Evolutionary conservation across 2,888 invertebrate species (phyloP), one percentile per base, ranked within the genome.

Genomic region (Eupsilia transversa): DNA sequence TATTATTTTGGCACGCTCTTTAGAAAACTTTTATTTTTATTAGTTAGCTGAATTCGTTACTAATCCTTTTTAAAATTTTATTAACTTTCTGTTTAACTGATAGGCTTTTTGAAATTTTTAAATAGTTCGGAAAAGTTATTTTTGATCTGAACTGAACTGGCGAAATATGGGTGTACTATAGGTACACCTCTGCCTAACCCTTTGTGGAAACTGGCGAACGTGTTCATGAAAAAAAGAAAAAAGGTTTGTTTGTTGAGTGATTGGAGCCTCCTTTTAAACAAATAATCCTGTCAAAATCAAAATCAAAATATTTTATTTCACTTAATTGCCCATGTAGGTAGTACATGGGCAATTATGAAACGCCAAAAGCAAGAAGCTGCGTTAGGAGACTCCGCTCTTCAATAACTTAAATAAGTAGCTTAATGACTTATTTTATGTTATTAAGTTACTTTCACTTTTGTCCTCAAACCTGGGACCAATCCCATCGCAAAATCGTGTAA

Each of bases 401-500:
- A n/a, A n/a, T n/a, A n/a, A n/a, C n/a, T n/a, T n/a, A n/a, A n/a
- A n/a, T n/a, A n/a, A n/a, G n/a, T n/a, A n/a, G n/a, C n/a, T n/a
- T n/a, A n/a, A n/a, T n/a, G n/a, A n/a, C n/a, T n/a, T n/a, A n/a
- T n/a, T n/a, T n/a, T 49, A 49, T 49, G 23, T 49, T n/a, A n/a
- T 9, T n/a, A n/a, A n/a, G 49, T 49, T 49, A 46, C 46, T 64
- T 74, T 64, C 64, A 35, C 46, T 64, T 74, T 38, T 27, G 23
- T 46, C 33, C 9, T n/a, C n/a, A 64, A 38, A 57, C 41, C 41
- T 20, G 30, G n/a, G 12, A 33, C 7, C 10, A 23, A 33, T 33
- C n/a, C 3, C 5, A 49, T n/a, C 20, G n/a, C 12, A 76, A 76
- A 75, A 57, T 54, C 43, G 35, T 74, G 17, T n/a, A 17, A 33